Base-by-base conservation (phyloP, 1,140 invertebrate genomes). In the Anthonomus grandis region DNA sequence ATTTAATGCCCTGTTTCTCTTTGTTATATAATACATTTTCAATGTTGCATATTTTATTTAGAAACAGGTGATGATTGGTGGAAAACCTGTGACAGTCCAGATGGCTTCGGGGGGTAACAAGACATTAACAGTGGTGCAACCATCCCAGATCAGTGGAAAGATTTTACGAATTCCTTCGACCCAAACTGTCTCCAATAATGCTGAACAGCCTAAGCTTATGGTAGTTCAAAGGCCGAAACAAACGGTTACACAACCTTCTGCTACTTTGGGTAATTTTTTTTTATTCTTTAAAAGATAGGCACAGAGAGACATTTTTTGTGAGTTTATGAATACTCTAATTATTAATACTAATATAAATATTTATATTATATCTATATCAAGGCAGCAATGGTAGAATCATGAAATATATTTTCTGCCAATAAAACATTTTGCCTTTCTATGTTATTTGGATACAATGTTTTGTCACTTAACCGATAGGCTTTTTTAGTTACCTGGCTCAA, bases 71-170 rank as follows among this genome's bases (percentile, higher is more conserved):
- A 80, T 82, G 25, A 78, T 85, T 62, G 79, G 83, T n/a, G 85
- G 85, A 1, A 87, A 87, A 71, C 83, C 84, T 4, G 81, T 87
- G 1, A 86, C 85, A 2, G 75, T 87, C 18, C 71, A 73, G 62
- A 69, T 73, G 66, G 67, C 69, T 6, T 63, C 62, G 38, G 64
- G 68, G 2, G 61, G 63, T 15, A 69, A 67, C 22, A 77, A 75
- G 67, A 73, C 72, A 1, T 66, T 75, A 15, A 74, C 72, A 0
- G 65, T 77, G 15, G 62, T 66, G 19, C 66, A 66, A 56, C 62
- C 68, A 1, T 63, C 62, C 25, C 58, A 67, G 51, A 10, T 59
- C 19, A 49, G 54, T 21, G 57, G 56, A 22, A 73, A 73, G 64
- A 70, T 73, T 22, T 61, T 73, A 2, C 62, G 71, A 24, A 69